Percentiles rank a stretch among this genome's conserved stretches.
These are phyloP conservation scores for Osmerus eperlanus DNA, from an alignment of 2,113 vertebrate genomes.

Conservation along the genomic window DNA sequence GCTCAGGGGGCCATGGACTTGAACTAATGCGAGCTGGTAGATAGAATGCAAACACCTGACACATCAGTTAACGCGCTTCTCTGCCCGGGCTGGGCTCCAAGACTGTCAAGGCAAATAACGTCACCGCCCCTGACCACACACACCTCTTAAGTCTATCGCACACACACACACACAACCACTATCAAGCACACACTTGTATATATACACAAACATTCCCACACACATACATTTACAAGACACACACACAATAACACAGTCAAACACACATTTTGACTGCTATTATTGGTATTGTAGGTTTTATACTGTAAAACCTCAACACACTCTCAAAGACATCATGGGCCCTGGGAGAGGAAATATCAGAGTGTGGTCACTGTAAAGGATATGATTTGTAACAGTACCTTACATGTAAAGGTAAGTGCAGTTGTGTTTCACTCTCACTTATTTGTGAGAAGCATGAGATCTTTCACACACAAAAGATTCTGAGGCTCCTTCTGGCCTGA, in stretches of 20 bases:
- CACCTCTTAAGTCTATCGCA: not conserved
- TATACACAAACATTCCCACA: not conserved
- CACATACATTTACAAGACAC: not conserved
- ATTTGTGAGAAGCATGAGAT: too few species aligned
- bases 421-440: too few species aligned
- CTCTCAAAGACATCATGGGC: not conserved
- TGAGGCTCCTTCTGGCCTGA: too few species aligned
- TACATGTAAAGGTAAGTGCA: not conserved
- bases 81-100: constrained; percentile 22
- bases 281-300: too few species aligned
- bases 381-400: not conserved
- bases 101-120: constrained; percentile 34
- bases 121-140: constrained; percentile 6
- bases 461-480: too few species aligned
- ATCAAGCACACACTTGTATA: not conserved
- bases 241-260: too few species aligned
- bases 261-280: too few species aligned
- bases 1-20: constrained; percentile 25
- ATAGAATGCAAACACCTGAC: constrained; percentile 42
- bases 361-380: too few species aligned
- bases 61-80: constrained; percentile 38
- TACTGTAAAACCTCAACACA: too few species aligned
- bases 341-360: not conserved
- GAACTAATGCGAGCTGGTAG: constrained; percentile 32
- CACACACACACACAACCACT: not conserved